These are phyloP conservation scores for Epizoanthus stellaris DNA, from an alignment of 92 coral and sea anemone genomes.

Conservation along the genomic window DNA sequence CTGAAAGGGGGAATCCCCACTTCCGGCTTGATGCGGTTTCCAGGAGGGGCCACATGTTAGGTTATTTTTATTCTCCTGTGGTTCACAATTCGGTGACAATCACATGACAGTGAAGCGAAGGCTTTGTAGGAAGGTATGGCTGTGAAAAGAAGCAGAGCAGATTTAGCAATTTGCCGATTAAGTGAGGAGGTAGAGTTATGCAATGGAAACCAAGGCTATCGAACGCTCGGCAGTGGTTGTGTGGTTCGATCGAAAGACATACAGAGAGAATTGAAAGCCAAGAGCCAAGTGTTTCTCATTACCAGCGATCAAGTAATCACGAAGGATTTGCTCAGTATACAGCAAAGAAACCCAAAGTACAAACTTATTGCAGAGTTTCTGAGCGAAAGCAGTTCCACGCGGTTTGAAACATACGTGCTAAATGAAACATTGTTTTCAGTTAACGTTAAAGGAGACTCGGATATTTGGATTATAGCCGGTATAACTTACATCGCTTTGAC, in stretches of 20 bases:
- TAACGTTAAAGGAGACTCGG: not conserved
- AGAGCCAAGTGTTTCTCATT: slow-evolving; percentile 24
- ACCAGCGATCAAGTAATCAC: slow-evolving; percentile 28
- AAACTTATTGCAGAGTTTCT: slow-evolving; percentile 25
- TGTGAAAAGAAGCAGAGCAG: not conserved
- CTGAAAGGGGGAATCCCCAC: slow-evolving; percentile 8
- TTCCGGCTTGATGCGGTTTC: not conserved
- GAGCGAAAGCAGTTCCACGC: not conserved
- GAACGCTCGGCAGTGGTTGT: slow-evolving; percentile 30
- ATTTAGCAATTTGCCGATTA: slow-evolving; percentile 20
- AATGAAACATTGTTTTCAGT: not conserved
- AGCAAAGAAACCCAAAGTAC: not conserved
- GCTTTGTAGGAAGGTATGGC: too few species aligned
- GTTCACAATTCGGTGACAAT: too few species aligned
- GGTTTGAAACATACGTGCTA: slow-evolving; percentile 9
- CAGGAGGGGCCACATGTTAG: not conserved
- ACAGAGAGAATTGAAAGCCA: not conserved
- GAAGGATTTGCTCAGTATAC: not conserved
- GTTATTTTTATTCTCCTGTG: too few species aligned
- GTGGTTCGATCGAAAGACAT: slow-evolving; percentile 28
- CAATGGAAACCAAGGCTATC: slow-evolving; percentile 4
- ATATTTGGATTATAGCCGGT: slow-evolving; percentile 5
- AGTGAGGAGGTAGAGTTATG: slow-evolving; percentile 16
- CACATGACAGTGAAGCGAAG: too few species aligned
- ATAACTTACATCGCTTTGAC: slow-evolving; percentile 31